Evolutionary conservation across 2,113 vertebrate genomes (phyloP).

Genomic region (Apeltes quadracus): DNA sequence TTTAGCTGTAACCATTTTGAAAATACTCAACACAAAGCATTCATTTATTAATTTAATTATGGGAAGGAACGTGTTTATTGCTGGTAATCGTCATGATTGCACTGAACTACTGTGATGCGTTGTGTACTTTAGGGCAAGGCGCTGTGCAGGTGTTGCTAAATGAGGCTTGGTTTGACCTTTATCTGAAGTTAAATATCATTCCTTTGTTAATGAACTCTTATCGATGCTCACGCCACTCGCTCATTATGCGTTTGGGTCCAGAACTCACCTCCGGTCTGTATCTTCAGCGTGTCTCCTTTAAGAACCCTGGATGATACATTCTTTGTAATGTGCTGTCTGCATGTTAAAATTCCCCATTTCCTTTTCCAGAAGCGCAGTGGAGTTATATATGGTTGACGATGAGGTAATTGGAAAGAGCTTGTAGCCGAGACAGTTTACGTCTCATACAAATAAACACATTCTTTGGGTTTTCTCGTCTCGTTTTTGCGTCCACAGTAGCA

Average conservation of each 20-base stretch:
- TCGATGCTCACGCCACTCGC: neutral
- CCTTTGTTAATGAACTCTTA: neutral
- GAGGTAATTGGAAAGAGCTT: constrained; percentile 17
- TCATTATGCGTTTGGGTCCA: neutral
- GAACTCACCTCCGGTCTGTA: neutral
- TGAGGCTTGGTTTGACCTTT: neutral
- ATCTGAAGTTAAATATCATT: neutral
- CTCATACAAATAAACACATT: constrained; percentile 1
- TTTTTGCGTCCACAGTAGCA: constrained; percentile 1
- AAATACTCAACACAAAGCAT: neutral
- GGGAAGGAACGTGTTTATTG: neutral
- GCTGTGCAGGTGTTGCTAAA: neutral
- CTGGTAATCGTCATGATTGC: neutral
- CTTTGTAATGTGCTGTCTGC: constrained; percentile 4
- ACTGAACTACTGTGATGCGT: neutral
- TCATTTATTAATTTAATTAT: neutral
- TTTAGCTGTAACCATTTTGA: neutral
- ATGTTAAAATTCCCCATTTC: neutral
- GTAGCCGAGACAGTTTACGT: constrained; percentile 5
- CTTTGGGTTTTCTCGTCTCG: neutral
- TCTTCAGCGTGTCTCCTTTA: neutral
- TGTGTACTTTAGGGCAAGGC: neutral
- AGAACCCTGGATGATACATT: neutral
- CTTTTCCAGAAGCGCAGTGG: constrained; percentile 11
- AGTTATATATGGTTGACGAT: constrained; percentile 13